Conservation (phyloP, 1,140 invertebrate species). For the Drosophila micromelanica region DNA sequence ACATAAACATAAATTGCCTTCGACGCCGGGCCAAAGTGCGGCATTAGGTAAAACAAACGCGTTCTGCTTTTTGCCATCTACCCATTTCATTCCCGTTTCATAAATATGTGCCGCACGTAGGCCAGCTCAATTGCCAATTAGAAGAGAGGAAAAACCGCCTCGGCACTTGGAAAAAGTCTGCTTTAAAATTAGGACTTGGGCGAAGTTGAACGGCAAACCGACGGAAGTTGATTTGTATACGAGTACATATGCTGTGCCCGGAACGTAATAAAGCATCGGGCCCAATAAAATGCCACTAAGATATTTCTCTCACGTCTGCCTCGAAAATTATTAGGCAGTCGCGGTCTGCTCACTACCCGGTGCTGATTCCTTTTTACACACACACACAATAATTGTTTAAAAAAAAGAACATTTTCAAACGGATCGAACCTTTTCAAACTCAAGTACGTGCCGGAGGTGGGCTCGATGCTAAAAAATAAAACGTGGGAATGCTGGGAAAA, state of each 20-base stretch:
- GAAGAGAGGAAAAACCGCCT: constrained; percentile 51
- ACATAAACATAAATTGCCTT: constrained; percentile 72
- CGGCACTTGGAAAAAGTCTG: constrained; percentile 60
- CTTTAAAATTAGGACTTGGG: constrained; percentile 42
- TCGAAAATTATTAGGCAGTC: constrained; percentile 69
- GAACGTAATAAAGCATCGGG: constrained; percentile 50
- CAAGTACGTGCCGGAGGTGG: constrained; percentile 28
- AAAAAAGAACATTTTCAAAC: constrained; percentile 35
- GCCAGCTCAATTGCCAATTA: constrained; percentile 84
- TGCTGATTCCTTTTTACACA: constrained; percentile 23
- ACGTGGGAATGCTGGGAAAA: background rate
- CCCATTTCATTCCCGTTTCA: constrained; percentile 45
- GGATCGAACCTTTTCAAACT: constrained; percentile 37
- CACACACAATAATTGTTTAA: constrained; percentile 58
- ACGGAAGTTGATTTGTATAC: constrained; percentile 83
- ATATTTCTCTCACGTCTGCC: constrained; percentile 70
- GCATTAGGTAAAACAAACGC: constrained; percentile 46
- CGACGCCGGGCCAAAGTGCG: background rate
- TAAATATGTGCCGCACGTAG: constrained; percentile 80
- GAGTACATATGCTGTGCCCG: constrained; percentile 13
- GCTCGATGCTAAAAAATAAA: background rate
- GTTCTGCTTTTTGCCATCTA: constrained; percentile 46
- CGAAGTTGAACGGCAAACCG: constrained; percentile 30
- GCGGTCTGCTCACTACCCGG: constrained; percentile 29
- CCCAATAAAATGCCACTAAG: constrained; percentile 56